Percentiles rank a stretch among this genome's conserved stretches.
phyloP scores from a whole-genome alignment of 2,797 vertebrate species.

The Numenius phaeopus region DNA sequence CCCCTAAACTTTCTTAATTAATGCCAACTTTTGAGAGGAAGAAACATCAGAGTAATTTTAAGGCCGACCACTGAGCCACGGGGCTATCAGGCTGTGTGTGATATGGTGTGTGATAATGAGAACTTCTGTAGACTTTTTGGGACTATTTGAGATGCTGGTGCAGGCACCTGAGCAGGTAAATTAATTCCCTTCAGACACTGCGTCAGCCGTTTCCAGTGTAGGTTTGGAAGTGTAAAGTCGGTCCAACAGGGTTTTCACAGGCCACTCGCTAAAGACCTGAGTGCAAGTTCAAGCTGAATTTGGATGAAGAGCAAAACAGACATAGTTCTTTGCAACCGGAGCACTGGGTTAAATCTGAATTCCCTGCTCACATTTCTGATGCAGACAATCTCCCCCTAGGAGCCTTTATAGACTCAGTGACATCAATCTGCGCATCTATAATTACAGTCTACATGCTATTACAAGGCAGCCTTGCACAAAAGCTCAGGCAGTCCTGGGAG shows the following conservation, averaged over 20 bases:
- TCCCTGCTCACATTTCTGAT: slow-evolving; percentile 32
- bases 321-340: background rate
- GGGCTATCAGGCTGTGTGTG: background rate
- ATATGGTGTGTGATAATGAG: background rate
- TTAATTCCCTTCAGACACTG: background rate
- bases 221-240: background rate
- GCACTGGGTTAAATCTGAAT: slow-evolving; percentile 40
- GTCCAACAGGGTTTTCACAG: background rate
- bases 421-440: slow-evolving; percentile 39
- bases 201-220: background rate
- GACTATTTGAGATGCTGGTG: background rate
- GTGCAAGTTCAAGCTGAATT: background rate
- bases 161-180: background rate
- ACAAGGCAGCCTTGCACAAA: slow-evolving; percentile 14
- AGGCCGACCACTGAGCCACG: background rate
- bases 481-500: background rate
- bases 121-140: background rate
- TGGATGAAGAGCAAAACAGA: slow-evolving; percentile 11
- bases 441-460: slow-evolving; percentile 53
- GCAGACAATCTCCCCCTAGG: background rate
- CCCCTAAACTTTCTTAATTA: background rate
- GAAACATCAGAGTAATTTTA: background rate
- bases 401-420: slow-evolving; percentile 7
- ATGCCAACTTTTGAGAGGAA: background rate
- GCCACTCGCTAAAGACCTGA: background rate